phyloP scores from a whole-genome alignment of 2,888 invertebrate species.

The Drosophila mercatorum region DNA sequence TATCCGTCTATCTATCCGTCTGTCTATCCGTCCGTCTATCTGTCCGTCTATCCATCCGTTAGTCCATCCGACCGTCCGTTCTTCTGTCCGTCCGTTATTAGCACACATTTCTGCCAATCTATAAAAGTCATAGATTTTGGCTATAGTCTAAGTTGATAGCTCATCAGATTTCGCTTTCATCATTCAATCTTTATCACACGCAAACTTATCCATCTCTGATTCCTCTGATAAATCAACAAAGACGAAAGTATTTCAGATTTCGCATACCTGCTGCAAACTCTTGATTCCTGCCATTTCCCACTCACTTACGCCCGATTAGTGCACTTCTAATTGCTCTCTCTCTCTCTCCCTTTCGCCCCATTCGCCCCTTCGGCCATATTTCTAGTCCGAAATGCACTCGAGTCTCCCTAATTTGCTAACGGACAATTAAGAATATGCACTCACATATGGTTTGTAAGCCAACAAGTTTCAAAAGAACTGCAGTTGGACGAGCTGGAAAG shows the following conservation, averaged over 20 bases:
- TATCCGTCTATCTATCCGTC: too few relatives aligned
- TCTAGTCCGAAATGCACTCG: background rate
- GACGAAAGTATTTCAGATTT: background rate
- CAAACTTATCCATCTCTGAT: background rate
- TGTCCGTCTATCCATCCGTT: too few relatives aligned
- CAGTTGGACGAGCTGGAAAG: slow-evolving; percentile 4
- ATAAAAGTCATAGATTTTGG: too few relatives aligned
- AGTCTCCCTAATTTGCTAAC: slow-evolving; percentile 55
- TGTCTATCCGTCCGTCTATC: too few relatives aligned
- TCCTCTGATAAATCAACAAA: too few relatives aligned
- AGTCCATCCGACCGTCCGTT: too few relatives aligned
- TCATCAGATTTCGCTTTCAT: too few relatives aligned
- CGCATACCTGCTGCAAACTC: background rate
- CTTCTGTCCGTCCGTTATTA: too few relatives aligned
- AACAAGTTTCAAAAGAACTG: slow-evolving; percentile 38
- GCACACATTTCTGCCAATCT: too few relatives aligned
- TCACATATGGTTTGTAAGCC: slow-evolving; percentile 42
- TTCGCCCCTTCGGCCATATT: background rate
- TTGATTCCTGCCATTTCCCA: background rate
- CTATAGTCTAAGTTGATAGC: too few relatives aligned
- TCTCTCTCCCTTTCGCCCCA: too few relatives aligned
- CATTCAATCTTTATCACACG: too few relatives aligned
- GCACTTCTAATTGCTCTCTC: slow-evolving; percentile 3
- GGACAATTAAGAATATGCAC: slow-evolving; percentile 54
- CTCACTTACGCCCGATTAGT: background rate